These are phyloP conservation scores for Speoplatyrhinus poulsoni DNA, from an alignment of 2,113 vertebrate species.

Conservation along the genomic window DNA sequence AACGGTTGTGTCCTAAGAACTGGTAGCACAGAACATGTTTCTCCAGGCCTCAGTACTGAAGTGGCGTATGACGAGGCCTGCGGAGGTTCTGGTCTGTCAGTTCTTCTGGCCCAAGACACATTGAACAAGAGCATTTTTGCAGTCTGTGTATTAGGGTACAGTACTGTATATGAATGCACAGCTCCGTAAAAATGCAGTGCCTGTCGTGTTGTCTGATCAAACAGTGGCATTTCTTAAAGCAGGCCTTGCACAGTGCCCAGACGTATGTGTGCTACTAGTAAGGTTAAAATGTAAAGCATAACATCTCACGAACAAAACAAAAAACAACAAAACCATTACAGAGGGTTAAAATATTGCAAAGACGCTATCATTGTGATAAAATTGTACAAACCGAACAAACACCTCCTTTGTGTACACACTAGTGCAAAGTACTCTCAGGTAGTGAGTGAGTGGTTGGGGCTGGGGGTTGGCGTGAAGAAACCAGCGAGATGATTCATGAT, in stretches of 20 bases:
- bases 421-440: conserved; percentile 36
- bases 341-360: conserved; percentile 36
- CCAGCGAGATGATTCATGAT: conserved; percentile 49
- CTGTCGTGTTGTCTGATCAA: too few species aligned
- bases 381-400: conserved; percentile 14
- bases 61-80: too few species aligned
- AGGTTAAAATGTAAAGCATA: too few species aligned
- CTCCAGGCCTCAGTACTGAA: too few species aligned
- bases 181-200: too few species aligned
- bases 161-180: neutral
- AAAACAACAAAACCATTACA: neutral
- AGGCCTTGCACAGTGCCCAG: too few species aligned
- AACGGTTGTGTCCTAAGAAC: too few species aligned
- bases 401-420: conserved; percentile 40
- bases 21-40: conserved; percentile 34
- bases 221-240: too few species aligned
- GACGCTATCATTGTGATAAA: neutral
- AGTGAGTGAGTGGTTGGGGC: conserved; percentile 54
- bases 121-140: conserved; percentile 22
- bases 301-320: too few species aligned
- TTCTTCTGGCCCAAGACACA: neutral
- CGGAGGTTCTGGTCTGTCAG: too few species aligned
- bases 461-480: conserved; percentile 30
- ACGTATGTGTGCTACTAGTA: too few species aligned
- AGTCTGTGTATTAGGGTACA: neutral